Evolutionary conservation across 2,888 invertebrate species (phyloP).

Genomic region (Cosmopolites sordidus): DNA sequence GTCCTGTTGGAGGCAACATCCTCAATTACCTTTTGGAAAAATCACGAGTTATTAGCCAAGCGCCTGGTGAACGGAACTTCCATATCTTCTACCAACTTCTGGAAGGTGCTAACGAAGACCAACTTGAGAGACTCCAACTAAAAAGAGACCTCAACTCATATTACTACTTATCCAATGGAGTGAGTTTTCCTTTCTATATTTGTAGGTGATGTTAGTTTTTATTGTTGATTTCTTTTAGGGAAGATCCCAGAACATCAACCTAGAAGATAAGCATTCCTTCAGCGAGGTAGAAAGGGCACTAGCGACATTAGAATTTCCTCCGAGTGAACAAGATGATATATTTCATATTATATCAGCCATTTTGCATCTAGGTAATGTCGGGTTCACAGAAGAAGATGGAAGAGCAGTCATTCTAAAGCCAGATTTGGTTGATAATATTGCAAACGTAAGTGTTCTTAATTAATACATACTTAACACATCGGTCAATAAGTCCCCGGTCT

Average conservation of each 20-base stretch:
- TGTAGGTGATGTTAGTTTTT: no score
- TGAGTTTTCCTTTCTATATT: no score
- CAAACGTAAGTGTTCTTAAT: constrained; percentile 55
- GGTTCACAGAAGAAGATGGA: constrained; percentile 71
- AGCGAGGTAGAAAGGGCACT: constrained; percentile 67
- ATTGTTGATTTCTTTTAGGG: constrained; percentile 39
- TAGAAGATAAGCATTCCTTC: constrained; percentile 67
- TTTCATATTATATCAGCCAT: constrained; percentile 80
- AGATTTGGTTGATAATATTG: constrained; percentile 61
- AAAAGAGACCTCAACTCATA: constrained; percentile 67
- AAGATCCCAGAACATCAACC: constrained; percentile 33
- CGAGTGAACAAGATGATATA: constrained; percentile 68
- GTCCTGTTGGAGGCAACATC: constrained; percentile 82
- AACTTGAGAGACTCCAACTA: constrained; percentile 62
- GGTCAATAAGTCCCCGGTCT: no score
- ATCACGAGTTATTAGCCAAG: constrained; percentile 82
- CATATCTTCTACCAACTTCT: constrained; percentile 89
- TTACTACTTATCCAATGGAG: constrained; percentile 73
- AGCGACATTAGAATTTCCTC: constrained; percentile 70
- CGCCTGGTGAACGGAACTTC: constrained; percentile 81
- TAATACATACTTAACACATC: no score
- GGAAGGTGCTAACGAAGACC: constrained; percentile 64
- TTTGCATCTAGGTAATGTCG: constrained; percentile 82
- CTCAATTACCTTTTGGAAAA: constrained; percentile 87
- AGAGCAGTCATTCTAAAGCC: constrained; percentile 64